Evolutionary conservation across 2,888 invertebrate genomes (phyloP).

Genomic region (Timema podura): DNA sequence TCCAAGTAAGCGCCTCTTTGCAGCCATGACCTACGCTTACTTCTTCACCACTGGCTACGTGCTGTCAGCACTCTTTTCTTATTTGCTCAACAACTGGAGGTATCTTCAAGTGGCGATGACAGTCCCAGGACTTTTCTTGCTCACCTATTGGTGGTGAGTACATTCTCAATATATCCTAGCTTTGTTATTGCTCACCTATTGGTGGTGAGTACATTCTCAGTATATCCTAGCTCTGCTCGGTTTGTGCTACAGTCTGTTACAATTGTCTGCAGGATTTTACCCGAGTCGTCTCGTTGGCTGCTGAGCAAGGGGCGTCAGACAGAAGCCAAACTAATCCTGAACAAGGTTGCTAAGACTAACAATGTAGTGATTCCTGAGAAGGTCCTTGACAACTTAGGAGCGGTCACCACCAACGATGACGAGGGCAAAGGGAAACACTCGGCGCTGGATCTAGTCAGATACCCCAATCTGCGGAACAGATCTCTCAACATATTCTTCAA

Average conservation of each 20-base stretch:
- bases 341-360: conserved; percentile 62
- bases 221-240: too few relatives aligned
- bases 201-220: too few relatives aligned
- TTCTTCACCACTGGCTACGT: conserved; percentile 71
- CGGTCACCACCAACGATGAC: background rate
- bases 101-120: conserved; percentile 65
- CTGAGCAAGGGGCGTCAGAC: conserved; percentile 58
- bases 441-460: conserved; percentile 40
- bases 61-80: conserved; percentile 62
- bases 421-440: background rate
- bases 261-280: conserved; percentile 52
- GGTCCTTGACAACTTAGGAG: conserved; percentile 44
- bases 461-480: conserved; percentile 60
- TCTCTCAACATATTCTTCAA: conserved; percentile 67
- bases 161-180: background rate
- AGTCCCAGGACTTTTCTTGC: conserved; percentile 61
- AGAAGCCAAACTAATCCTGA: conserved; percentile 58
- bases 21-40: conserved; percentile 67
- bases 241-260: too few relatives aligned
- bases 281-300: conserved; percentile 70
- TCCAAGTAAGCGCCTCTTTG: conserved; percentile 60
- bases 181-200: too few relatives aligned
- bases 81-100: conserved; percentile 63
- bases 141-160: conserved; percentile 62
- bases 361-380: conserved; percentile 54